phyloP scores from a whole-genome alignment of 2,888 invertebrate species.

The Argynnis bischoffii region DNA sequence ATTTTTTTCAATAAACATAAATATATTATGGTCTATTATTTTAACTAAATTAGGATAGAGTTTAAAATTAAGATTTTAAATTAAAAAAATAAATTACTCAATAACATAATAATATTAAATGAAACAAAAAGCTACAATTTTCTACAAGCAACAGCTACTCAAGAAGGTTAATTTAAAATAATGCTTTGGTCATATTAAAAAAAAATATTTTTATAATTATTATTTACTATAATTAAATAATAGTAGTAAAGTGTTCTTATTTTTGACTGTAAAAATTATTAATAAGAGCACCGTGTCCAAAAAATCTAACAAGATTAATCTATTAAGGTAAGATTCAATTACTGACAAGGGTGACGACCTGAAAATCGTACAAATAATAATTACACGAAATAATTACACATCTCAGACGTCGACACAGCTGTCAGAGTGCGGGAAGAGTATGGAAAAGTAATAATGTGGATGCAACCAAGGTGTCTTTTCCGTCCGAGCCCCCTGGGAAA shows the following conservation, averaged over 20 bases:
- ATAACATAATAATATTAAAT: too few species aligned
- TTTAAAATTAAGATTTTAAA: not conserved
- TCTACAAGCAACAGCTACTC: too few species aligned
- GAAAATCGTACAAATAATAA: conserved; percentile 36
- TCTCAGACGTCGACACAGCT: conserved; percentile 51
- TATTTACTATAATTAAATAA: too few species aligned
- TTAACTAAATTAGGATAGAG: not conserved
- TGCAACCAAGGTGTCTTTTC: conserved; percentile 78
- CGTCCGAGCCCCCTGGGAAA: conserved; percentile 78
- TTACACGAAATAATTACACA: conserved; percentile 65
- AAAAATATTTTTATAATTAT: too few species aligned
- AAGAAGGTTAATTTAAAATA: too few species aligned
- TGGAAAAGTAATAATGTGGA: conserved; percentile 78
- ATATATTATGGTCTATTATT: not conserved
- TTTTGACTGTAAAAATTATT: too few species aligned
- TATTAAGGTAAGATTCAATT: conserved; percentile 8
- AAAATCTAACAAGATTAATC: not conserved
- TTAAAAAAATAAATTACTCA: not conserved
- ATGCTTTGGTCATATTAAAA: too few species aligned
- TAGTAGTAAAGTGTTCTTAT: too few species aligned
- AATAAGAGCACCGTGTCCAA: not conserved
- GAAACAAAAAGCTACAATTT: too few species aligned
- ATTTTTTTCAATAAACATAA: conserved; percentile 5
- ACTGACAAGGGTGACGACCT: conserved; percentile 15
- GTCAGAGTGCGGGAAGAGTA: conserved; percentile 52